Evolutionary conservation across 2,888 invertebrate species (phyloP).

Genomic region (Bhutanitis thaidina): DNA sequence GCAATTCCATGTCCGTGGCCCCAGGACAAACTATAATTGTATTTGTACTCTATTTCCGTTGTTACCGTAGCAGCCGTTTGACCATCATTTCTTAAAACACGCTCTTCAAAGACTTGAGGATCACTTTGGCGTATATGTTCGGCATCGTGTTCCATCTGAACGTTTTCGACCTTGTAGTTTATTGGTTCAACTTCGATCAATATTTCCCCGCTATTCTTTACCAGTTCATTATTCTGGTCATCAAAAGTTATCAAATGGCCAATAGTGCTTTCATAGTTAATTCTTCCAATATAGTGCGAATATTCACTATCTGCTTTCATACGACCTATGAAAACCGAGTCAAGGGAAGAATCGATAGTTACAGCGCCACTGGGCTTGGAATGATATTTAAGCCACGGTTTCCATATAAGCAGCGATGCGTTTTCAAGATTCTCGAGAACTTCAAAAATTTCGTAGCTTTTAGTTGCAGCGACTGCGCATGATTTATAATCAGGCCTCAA

Average conservation of each 20-base stretch:
- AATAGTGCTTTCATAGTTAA: conserved; percentile 82
- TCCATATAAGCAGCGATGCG: conserved; percentile 88
- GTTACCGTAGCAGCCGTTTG: conserved; percentile 82
- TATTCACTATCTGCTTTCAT: conserved; percentile 50
- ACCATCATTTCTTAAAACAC: conserved; percentile 74
- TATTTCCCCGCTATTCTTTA: conserved; percentile 84
- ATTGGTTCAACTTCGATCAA: conserved; percentile 90
- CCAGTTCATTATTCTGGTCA: conserved; percentile 77
- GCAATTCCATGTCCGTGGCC: conserved; percentile 87
- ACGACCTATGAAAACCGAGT: conserved; percentile 63
- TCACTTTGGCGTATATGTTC: conserved; percentile 68
- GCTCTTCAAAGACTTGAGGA: conserved; percentile 75
- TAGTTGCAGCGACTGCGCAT: conserved; percentile 83
- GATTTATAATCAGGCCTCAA: conserved; percentile 79
- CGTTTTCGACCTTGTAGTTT: conserved; percentile 85
- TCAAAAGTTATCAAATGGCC: conserved; percentile 86
- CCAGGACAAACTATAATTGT: conserved; percentile 87
- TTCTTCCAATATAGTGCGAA: conserved; percentile 84
- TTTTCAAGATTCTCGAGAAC: conserved; percentile 88
- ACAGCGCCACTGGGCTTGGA: conserved; percentile 85
- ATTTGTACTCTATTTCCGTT: conserved; percentile 86
- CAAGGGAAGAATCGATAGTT: conserved; percentile 69
- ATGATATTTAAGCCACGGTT: conserved; percentile 85
- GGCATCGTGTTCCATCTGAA: conserved; percentile 80
- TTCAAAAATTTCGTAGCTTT: conserved; percentile 82